Conservation (phyloP, 2,113 vertebrate genomes). For the cattle (Bos taurus) region ARS-UCD2.0 NC_037335.1:96454001-96454500, state of each 20-base stretch:
- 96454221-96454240: not conserved
- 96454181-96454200: not conserved
- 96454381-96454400: not conserved
- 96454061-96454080: not conserved
- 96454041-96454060: not conserved
- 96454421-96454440: not conserved
- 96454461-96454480: constrained; percentile 2
- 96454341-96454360: not conserved
- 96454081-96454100: not conserved
- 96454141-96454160: not conserved
- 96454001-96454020: not conserved
- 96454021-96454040: not conserved
- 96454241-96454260: not conserved
- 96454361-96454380: not conserved
- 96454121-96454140: not conserved
- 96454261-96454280: not conserved
- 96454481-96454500: not conserved
- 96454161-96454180: not conserved
- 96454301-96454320: not conserved
- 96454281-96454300: not conserved
- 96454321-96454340: not conserved
- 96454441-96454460: not conserved
- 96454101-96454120: not conserved
- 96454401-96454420: not conserved
- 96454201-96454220: not conserved